Evolutionary conservation across 1,140 invertebrate genomes (phyloP), one percentile per base, ranked within the genome.

Genomic region (Drosophila quadrilineata): DNA sequence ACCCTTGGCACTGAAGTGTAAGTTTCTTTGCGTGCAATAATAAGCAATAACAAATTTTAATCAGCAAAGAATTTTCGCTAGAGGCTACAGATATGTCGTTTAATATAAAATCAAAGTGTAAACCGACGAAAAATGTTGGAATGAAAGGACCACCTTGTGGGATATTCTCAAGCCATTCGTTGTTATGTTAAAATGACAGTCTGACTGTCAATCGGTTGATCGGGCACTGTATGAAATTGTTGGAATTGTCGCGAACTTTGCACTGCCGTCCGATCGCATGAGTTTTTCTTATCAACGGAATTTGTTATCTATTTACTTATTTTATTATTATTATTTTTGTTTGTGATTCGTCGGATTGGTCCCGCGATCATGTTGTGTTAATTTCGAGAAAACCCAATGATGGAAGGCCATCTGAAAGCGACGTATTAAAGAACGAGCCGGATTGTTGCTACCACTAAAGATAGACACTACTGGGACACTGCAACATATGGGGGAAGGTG

Each of bases 241-340:
- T 50, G 28, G 36, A 49, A 43, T 68, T 49, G 43, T 19, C 21
- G 40, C 38, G 64, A 70, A 74, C 58, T 74, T 79, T 71, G 64
- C 48, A 59, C 53, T 65, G 17, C 10, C 45, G 24, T 56, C 54
- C 59, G 67, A 73, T 58, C 52, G 16, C 62, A 56, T 76, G 71
- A 49, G 48, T 59, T 68, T 22, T 38, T 65, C 62, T 80, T 80
- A 80, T 80, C 76, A 84, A 40, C 50, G 26, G 31, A 22, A 35
- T 8, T 40, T 10, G 58, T 9, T 9, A 26, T 58, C 41, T 21
- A 4, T 49, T 24, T 28, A 38, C 21, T 67, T 38, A 22, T 54
- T 56, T 50, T 54, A 52, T 45, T 60, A 16, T 28, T 2, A 6
- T 16, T 28, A 16, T 45, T n/a, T 28, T 22, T 45, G 6, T 28